These are phyloP conservation scores for Heteromyza rotundicornis DNA, from an alignment of 2,888 invertebrate genomes.

Conservation along the genomic window DNA sequence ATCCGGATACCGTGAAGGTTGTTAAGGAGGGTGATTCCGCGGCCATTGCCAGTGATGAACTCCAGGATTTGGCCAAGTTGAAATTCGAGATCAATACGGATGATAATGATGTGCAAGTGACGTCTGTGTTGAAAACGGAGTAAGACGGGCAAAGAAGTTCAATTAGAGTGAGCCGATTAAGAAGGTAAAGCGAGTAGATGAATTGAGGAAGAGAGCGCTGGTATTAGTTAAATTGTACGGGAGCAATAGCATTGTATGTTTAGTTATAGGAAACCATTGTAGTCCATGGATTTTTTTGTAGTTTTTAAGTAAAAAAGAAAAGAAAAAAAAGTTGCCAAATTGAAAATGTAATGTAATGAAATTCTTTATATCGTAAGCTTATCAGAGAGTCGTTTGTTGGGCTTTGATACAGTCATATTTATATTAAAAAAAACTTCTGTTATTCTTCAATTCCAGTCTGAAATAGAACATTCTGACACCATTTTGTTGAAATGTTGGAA, in stretches of 20 bases:
- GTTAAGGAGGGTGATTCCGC: conserved; percentile 28
- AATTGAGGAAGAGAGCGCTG: not conserved
- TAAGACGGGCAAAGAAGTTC: conserved; percentile 20
- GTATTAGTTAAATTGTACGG: not conserved
- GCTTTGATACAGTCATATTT: too few relatives aligned
- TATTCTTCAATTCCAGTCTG: too few relatives aligned
- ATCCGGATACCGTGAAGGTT: conserved; percentile 57
- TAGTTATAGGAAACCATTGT: not conserved
- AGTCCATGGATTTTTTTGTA: conserved; percentile 43
- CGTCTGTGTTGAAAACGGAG: conserved; percentile 45
- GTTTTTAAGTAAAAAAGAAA: conserved; percentile 51
- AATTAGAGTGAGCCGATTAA: not conserved
- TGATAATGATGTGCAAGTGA: conserved; percentile 51
- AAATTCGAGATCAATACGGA: conserved; percentile 58
- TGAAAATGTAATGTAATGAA: not conserved
- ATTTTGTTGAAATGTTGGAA: too few relatives aligned
- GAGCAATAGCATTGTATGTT: too few relatives aligned
- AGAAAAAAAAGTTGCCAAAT: conserved; percentile 58
- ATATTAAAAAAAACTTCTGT: too few relatives aligned
- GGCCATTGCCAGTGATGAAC: conserved; percentile 30
- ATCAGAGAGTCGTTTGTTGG: too few relatives aligned
- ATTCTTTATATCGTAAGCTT: too few relatives aligned
- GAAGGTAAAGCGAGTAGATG: not conserved
- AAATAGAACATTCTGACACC: too few relatives aligned
- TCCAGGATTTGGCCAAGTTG: conserved; percentile 53